Conservation (phyloP, 2,797 vertebrate genomes). For the Notolepis coatsorum region DNA sequence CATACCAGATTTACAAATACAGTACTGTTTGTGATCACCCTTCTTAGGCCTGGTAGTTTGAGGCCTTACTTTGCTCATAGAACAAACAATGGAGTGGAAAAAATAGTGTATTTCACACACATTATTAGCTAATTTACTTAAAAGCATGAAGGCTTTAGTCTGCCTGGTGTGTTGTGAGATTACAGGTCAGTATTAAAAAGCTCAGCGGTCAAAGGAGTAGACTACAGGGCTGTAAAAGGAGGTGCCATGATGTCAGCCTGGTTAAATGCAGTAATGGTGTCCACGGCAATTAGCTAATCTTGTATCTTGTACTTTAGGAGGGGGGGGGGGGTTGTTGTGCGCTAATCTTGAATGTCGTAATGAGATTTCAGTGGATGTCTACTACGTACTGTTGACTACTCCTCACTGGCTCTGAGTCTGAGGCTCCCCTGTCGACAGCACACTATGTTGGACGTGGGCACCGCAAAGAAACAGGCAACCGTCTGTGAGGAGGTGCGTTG, state of each 20-base stretch:
- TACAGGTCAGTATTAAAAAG: slow-evolving; percentile 21
- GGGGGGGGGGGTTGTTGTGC: no score
- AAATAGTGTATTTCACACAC: neutral
- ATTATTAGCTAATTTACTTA: neutral
- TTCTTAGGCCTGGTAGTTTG: no score
- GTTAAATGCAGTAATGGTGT: slow-evolving; percentile 76
- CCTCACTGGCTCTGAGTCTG: slow-evolving; percentile 39
- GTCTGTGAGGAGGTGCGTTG: slow-evolving; percentile 51
- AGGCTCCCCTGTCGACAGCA: slow-evolving; percentile 37
- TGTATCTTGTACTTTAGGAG: slow-evolving; percentile 54
- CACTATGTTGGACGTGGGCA: slow-evolving; percentile 52
- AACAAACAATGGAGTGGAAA: neutral
- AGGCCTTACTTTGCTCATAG: neutral
- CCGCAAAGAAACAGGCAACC: slow-evolving; percentile 46
- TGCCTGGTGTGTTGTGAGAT: slow-evolving; percentile 5
- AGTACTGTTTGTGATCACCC: no score
- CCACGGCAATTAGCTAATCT: slow-evolving; percentile 81
- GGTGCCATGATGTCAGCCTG: slow-evolving; percentile 28
- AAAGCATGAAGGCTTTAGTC: neutral
- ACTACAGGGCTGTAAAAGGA: slow-evolving; percentile 8
- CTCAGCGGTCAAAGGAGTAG: slow-evolving; percentile 17
- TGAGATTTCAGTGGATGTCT: slow-evolving; percentile 67
- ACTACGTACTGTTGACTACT: slow-evolving; percentile 63
- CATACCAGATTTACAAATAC: no score
- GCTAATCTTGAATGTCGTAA: slow-evolving; percentile 80